Percentiles rank a stretch among this genome's conserved stretches.
Conservation (phyloP, 2,888 invertebrate genomes). For the Eulithis prunata region DNA sequence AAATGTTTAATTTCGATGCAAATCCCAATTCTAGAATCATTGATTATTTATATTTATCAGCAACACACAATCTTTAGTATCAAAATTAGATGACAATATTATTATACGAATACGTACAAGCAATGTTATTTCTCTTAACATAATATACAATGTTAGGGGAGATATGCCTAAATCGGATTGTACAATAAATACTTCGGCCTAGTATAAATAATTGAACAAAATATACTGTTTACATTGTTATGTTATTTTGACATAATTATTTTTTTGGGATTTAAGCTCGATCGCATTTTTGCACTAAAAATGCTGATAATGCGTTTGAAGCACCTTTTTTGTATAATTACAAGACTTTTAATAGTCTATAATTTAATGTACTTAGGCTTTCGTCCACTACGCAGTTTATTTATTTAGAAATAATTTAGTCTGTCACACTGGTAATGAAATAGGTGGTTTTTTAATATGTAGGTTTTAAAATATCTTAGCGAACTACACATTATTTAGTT, state of each 20-base stretch:
- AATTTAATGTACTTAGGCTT: not conserved
- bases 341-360: not conserved
- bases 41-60: too few species aligned
- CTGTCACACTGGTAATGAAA: slow-evolving; percentile 4
- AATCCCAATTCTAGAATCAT: too few species aligned
- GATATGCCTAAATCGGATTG: too few species aligned
- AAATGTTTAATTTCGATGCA: too few species aligned
- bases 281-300: not conserved
- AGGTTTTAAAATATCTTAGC: not conserved
- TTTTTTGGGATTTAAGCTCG: slow-evolving; percentile 4
- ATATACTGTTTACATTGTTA: slow-evolving; percentile 2
- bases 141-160: too few species aligned
- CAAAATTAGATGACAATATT: too few species aligned
- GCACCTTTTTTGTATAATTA: not conserved
- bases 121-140: too few species aligned
- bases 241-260: not conserved
- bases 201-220: not conserved
- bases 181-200: not conserved
- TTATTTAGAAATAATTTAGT: not conserved
- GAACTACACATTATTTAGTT: too few species aligned
- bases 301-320: too few species aligned
- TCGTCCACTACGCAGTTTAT: not conserved
- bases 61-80: too few species aligned
- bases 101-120: too few species aligned
- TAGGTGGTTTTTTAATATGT: not conserved